Conservation (phyloP, 2,797 vertebrate species). For the Pempheris klunzingeri region DNA sequence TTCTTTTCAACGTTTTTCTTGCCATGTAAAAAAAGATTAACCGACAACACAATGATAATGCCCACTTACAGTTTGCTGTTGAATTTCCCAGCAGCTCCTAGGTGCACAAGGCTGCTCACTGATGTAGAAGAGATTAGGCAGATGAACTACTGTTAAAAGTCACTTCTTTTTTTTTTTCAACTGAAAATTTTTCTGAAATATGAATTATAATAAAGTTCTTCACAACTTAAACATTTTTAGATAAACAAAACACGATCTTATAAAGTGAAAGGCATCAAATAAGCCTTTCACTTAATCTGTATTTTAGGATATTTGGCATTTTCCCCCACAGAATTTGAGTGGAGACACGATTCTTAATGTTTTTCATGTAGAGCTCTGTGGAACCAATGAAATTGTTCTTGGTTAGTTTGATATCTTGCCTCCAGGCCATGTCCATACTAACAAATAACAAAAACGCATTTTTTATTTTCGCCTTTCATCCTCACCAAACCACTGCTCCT, state of each 20-base stretch:
- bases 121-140: background rate
- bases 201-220: background rate
- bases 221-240: background rate
- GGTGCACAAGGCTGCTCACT: too few species aligned
- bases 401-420: background rate
- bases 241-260: background rate
- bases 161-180: too few species aligned
- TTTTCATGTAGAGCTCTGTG: background rate
- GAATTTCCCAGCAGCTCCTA: background rate
- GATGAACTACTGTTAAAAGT: background rate
- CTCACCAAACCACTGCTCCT: background rate
- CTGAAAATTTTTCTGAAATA: too few species aligned
- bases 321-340: background rate
- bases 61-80: background rate
- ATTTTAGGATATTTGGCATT: background rate
- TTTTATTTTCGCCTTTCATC: background rate
- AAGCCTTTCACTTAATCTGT: too few species aligned
- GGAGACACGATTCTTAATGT: background rate
- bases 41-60: slow-evolving; percentile 1
- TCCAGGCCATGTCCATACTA: background rate
- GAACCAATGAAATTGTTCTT: background rate
- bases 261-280: too few species aligned
- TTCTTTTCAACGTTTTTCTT: slow-evolving; percentile 11
- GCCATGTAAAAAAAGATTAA: background rate
- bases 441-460: background rate